Conservation (phyloP, 2,113 vertebrate genomes). For the Myotis yumanensis region DNA sequence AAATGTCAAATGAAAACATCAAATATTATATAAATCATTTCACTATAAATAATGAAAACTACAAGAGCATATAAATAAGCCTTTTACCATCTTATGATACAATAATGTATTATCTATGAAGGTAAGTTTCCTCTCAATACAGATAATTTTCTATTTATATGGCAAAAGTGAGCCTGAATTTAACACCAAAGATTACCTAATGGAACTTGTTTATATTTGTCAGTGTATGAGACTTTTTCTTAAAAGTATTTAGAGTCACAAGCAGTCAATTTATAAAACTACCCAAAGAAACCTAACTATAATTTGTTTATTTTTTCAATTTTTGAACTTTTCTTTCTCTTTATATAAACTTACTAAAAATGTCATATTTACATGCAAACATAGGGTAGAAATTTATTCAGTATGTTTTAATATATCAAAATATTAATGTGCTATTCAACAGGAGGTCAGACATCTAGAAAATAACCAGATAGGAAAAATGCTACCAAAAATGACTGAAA, state of each 20-base stretch:
- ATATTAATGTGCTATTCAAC: neutral
- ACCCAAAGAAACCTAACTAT: neutral
- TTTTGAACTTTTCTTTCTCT: neutral
- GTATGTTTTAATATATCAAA: neutral
- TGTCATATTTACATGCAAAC: neutral
- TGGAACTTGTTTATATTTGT: neutral
- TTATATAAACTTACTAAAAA: neutral
- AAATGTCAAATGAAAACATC: neutral
- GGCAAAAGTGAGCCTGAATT: constrained; percentile 5
- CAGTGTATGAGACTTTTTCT: neutral
- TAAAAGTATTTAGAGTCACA: constrained; percentile 7
- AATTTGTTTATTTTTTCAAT: neutral
- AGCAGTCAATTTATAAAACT: neutral
- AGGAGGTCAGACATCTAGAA: neutral
- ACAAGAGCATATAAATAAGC: neutral
- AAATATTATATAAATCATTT: neutral
- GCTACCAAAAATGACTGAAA: neutral
- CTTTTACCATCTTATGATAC: neutral
- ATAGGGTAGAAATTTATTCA: neutral
- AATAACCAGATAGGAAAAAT: neutral
- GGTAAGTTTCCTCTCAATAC: neutral
- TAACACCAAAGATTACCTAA: neutral
- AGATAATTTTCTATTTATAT: neutral
- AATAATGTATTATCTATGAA: neutral
- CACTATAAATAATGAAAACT: neutral